Evolutionary conservation across 2,888 invertebrate genomes (phyloP).

Genomic region (Galeruca laticollis): DNA sequence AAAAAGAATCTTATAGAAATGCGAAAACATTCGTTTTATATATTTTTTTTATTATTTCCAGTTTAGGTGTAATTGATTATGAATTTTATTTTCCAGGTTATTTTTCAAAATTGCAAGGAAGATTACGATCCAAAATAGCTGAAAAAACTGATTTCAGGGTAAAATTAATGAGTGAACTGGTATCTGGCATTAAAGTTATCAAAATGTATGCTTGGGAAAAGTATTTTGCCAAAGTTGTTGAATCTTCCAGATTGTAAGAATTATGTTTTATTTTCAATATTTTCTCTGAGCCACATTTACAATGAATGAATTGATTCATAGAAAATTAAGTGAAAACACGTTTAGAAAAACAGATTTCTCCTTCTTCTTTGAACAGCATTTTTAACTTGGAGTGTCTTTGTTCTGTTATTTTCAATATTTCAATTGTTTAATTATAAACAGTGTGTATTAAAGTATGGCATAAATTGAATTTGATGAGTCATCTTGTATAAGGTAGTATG

Average conservation of each 20-base stretch:
- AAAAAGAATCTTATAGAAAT: too few relatives aligned
- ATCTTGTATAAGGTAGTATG: too few relatives aligned
- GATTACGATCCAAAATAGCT: conserved; percentile 67
- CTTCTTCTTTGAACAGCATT: neutral
- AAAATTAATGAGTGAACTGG: conserved; percentile 80
- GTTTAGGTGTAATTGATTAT: too few relatives aligned
- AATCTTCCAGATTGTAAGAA: conserved; percentile 72
- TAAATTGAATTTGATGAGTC: too few relatives aligned
- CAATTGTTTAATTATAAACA: too few relatives aligned
- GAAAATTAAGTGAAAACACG: too few relatives aligned
- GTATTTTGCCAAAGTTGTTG: conserved; percentile 75
- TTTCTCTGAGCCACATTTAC: neutral
- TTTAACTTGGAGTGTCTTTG: neutral
- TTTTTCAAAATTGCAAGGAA: conserved; percentile 65
- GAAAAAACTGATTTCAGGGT: conserved; percentile 75
- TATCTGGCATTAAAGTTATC: conserved; percentile 79
- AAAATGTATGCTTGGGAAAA: conserved; percentile 86
- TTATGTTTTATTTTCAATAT: neutral
- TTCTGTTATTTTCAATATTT: too few relatives aligned
- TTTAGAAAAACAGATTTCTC: neutral
- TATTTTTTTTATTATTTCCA: too few relatives aligned
- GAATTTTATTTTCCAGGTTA: conserved; percentile 58
- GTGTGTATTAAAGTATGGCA: too few relatives aligned
- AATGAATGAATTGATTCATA: neutral
- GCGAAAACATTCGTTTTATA: too few relatives aligned